Evolutionary conservation across 2,797 vertebrate species (phyloP).

Genomic region (Decapterus maruadsi): DNA sequence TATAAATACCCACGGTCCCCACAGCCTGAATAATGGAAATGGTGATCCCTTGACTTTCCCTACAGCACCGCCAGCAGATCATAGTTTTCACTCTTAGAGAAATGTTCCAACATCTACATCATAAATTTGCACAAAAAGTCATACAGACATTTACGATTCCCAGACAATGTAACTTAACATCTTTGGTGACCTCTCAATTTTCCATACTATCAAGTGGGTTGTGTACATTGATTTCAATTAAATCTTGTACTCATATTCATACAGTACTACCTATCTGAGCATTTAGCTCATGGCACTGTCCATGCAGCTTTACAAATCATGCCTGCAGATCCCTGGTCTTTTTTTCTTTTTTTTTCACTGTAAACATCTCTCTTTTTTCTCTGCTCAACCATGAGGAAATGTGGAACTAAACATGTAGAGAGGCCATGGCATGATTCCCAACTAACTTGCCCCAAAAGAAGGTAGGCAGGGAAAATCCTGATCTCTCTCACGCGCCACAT

Average conservation of each 20-base stretch:
- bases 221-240: not conserved
- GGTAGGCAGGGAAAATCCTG: not conserved
- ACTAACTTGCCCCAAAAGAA: not conserved
- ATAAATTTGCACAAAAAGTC: not conserved
- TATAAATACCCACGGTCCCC: not conserved
- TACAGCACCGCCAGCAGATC: not conserved
- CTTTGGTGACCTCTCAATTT: not conserved
- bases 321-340: not conserved
- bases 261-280: not conserved
- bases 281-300: not conserved
- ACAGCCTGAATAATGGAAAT: not conserved
- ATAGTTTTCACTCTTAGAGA: not conserved
- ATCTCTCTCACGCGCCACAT: slow-evolving; percentile 15
- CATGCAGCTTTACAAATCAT: not conserved
- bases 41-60: not conserved
- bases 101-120: not conserved
- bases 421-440: slow-evolving; percentile 21
- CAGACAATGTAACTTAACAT: not conserved
- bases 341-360: not conserved
- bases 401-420: slow-evolving; percentile 6
- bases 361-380: not conserved
- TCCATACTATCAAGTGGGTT: too few species aligned
- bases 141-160: not conserved
- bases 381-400: not conserved
- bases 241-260: not conserved